phyloP scores from a whole-genome alignment of 1,140 invertebrate species.

The Zophobas morio region DNA sequence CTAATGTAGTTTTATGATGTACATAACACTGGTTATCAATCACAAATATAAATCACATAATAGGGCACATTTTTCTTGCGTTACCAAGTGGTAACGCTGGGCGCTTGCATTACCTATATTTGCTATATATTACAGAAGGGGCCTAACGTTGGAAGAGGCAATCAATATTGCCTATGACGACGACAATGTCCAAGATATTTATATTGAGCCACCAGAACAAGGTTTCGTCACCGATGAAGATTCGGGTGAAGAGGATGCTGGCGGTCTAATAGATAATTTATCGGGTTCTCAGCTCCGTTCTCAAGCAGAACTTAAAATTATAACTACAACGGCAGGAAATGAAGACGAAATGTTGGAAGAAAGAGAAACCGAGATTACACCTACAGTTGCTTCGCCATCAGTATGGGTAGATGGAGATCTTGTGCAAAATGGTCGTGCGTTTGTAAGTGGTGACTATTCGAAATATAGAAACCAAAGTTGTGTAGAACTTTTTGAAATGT shows the following conservation, averaged over 20 bases:
- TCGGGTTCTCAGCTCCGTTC: slow-evolving; percentile 47
- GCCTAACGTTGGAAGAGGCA: slow-evolving; percentile 37
- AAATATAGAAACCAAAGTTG: too few relatives aligned
- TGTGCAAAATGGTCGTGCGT: slow-evolving; percentile 56
- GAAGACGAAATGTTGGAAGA: too few relatives aligned
- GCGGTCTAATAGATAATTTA: slow-evolving; percentile 48
- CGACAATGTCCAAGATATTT: slow-evolving; percentile 52
- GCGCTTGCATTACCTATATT: slow-evolving; percentile 6
- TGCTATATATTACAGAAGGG: neutral
- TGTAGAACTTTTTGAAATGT: slow-evolving; percentile 57
- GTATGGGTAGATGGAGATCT: slow-evolving; percentile 46
- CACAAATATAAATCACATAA: too few relatives aligned
- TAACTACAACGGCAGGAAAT: neutral
- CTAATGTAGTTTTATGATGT: too few relatives aligned
- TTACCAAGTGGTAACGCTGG: slow-evolving; percentile 5
- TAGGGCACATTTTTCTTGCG: neutral
- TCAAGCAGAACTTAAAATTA: neutral
- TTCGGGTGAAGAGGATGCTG: slow-evolving; percentile 51
- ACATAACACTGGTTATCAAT: too few relatives aligned
- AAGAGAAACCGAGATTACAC: too few relatives aligned
- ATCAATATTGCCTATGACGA: slow-evolving; percentile 41
- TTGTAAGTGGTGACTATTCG: too few relatives aligned
- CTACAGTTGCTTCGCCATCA: too few relatives aligned
- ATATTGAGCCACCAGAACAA: slow-evolving; percentile 54
- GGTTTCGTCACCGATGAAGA: slow-evolving; percentile 57